Base-by-base conservation (phyloP, 2,888 invertebrate species). In the Lagria hirta region DNA sequence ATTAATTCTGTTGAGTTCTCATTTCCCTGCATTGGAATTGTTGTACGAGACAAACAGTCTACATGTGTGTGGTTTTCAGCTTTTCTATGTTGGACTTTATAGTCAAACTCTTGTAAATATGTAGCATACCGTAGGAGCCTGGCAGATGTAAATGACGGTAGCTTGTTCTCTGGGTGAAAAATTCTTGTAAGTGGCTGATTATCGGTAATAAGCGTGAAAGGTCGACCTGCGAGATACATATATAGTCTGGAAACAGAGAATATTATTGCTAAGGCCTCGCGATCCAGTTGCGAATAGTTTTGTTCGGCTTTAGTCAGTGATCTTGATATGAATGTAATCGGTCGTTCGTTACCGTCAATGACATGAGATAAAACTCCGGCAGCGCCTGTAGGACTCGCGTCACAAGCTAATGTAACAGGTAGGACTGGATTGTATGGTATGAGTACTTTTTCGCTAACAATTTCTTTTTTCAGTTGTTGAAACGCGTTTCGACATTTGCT, bases 281-380 rank as follows among this genome's bases (percentile, higher is more conserved):
- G 61, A 32, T 71, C 66, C 7, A 68, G 48, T 20, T 48, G 48
- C 12, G 37, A 37, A 13, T 48, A 48, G 14, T 48, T 48, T 32
- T 22, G 15, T 24, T 51, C 43, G 4, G 37, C 20, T 14, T 7
- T 8, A 1, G 21, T 45, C 6, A 46, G 21, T 1, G 48, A 12
- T 13, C 45, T 16, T 20, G 45, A 49, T 6, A 32, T 34, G 52
- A 43, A 70, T 2, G 63, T 62, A 26, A 47, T 43, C 2, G 42
- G 34, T 10, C 37, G 8, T 32, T 69, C 64, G 11, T 48, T 43
- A 5, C 62, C 61, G 53, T 68, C 59, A 28, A 51, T 48, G 33
- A 57, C 52, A 34, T 65, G 60, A 6, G 57, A 60, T 27, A 64
- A 45, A 2, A 69, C 65, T 7, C 64, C 59, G 7, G 64, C 65